These are phyloP conservation scores for Turritopsis rubra DNA, from an alignment of 30 jellyfish, hydroid and myxozoan species.

Conservation along the genomic window DNA sequence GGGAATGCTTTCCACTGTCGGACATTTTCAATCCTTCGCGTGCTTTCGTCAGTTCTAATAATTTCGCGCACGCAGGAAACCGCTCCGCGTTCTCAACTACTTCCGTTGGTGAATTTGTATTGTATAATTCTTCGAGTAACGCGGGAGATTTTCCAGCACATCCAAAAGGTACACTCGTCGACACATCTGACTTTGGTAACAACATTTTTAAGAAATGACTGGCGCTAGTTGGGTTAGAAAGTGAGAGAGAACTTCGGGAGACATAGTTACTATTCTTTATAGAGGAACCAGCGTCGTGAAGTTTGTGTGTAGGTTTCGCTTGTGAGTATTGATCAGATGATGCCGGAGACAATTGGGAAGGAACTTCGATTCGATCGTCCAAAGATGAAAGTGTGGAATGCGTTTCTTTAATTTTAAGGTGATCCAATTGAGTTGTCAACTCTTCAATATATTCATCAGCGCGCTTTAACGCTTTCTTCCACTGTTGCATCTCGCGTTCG, in stretches of 20 bases:
- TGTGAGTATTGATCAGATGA: neutral
- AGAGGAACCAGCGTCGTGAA: neutral
- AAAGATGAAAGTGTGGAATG: neutral
- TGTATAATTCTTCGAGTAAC: neutral
- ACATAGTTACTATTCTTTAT: neutral
- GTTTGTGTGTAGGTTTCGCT: neutral
- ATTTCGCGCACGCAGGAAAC: constrained; percentile 96
- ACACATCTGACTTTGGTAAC: neutral
- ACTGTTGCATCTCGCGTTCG: constrained; percentile 81
- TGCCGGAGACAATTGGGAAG: neutral
- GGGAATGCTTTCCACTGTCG: neutral
- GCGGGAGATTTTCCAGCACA: neutral
- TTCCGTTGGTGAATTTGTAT: neutral
- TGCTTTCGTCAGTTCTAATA: constrained; percentile 67
- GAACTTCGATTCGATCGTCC: neutral
- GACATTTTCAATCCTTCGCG: constrained; percentile 13
- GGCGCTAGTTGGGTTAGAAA: neutral
- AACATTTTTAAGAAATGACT: neutral
- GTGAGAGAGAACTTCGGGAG: neutral
- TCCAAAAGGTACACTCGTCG: neutral
- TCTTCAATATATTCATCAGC: constrained; percentile 91
- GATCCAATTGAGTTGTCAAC: constrained; percentile 36
- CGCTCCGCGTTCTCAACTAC: constrained; percentile 54
- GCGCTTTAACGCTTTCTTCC: constrained; percentile 67
- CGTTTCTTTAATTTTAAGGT: neutral